phyloP scores from a whole-genome alignment of 2,797 vertebrate genomes.

The Cynodonichthys magdalenae region DNA sequence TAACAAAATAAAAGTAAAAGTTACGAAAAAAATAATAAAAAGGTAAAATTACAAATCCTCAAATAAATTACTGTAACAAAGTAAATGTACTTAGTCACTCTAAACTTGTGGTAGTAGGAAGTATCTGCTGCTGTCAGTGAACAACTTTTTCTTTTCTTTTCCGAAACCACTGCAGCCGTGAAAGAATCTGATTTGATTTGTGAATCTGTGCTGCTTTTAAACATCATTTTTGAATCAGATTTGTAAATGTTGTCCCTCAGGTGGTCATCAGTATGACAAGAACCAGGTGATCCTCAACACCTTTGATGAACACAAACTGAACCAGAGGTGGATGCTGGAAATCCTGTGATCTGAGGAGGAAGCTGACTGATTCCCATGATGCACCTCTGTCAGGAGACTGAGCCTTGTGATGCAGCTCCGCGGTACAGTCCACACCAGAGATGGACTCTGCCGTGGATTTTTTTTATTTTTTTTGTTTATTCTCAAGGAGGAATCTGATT shows the following conservation, averaged over 20 bases:
- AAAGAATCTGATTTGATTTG: background rate
- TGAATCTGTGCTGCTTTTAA: background rate
- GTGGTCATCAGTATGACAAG: conserved; percentile 90
- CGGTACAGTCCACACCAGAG: no score
- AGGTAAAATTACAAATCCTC: no score
- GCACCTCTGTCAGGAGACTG: conserved; percentile 14
- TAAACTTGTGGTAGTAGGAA: no score
- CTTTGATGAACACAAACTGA: conserved; percentile 79
- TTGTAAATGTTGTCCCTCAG: conserved; percentile 67
- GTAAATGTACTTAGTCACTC: no score
- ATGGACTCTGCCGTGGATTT: background rate
- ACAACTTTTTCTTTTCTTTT: background rate
- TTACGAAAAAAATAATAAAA: no score
- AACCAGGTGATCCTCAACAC: conserved; percentile 90
- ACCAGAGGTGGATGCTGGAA: conserved; percentile 89
- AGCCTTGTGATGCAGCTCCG: conserved; percentile 14
- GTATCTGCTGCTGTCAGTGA: background rate
- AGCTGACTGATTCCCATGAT: background rate
- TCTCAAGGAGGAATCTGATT: background rate
- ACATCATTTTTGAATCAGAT: background rate
- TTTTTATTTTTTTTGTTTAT: conserved; percentile 1
- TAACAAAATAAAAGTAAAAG: no score
- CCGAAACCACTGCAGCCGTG: background rate
- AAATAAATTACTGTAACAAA: no score
- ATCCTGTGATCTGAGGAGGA: conserved; percentile 76